Percentiles rank a stretch among this genome's conserved stretches.
phyloP scores from a whole-genome alignment of 2,113 vertebrate genomes.

The Urocolius indicus region DNA sequence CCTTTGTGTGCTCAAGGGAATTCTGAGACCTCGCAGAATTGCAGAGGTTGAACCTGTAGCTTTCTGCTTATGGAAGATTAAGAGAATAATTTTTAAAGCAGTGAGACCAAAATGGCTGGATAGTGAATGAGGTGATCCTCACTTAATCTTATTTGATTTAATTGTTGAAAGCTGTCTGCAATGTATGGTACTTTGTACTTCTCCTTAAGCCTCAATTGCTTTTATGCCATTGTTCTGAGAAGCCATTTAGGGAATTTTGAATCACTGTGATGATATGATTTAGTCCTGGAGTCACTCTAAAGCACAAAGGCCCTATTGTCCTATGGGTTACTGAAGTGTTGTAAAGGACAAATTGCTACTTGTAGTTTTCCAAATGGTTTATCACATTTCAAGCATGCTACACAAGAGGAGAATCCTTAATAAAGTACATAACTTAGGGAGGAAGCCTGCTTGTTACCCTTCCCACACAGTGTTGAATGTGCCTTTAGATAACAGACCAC shows the following conservation, averaged over 20 bases:
- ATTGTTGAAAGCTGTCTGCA: conserved; percentile 24
- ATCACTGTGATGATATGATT: conserved; percentile 9
- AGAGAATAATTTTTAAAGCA: conserved; percentile 8
- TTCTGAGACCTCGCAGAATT: not conserved
- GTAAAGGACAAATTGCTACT: not conserved
- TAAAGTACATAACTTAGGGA: not conserved
- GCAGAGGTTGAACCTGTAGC: not conserved
- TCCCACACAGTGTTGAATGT: rapidly evolving
- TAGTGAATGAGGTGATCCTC: not conserved
- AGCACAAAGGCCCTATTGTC: conserved; percentile 39
- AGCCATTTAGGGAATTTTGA: conserved; percentile 34
- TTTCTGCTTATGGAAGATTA: not conserved
- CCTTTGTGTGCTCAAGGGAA: not conserved
- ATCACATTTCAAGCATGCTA: not conserved
- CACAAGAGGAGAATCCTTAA: not conserved
- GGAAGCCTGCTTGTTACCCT: not conserved
- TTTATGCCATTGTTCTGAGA: conserved; percentile 53
- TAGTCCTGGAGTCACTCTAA: conserved; percentile 10
- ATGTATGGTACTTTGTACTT: conserved; percentile 23
- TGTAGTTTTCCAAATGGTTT: not conserved
- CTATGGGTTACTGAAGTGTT: not conserved
- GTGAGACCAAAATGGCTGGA: not conserved
- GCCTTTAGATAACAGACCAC: not conserved
- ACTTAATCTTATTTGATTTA: conserved; percentile 50
- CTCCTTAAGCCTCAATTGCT: conserved; percentile 37